A percentile compares a stretch with the other conserved stretches of the same genome.
phyloP scores from a whole-genome alignment of 2,113 vertebrate species.

The Athene noctua region DNA sequence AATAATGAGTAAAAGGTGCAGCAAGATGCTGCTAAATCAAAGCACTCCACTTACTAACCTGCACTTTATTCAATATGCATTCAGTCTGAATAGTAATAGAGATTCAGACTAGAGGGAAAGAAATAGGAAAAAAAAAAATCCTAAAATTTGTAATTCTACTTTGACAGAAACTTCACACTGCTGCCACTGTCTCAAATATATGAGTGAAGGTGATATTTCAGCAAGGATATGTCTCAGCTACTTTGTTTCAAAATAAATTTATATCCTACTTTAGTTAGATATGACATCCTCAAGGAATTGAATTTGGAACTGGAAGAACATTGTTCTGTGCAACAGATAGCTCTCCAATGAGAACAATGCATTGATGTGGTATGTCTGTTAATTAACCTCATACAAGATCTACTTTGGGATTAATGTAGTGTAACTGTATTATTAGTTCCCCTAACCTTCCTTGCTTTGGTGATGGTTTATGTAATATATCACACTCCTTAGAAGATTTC shows the following conservation, averaged over 20 bases:
- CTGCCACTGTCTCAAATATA: not conserved
- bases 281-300: not conserved
- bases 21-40: not conserved
- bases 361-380: not conserved
- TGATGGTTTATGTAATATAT: not conserved
- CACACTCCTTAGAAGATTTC: not conserved
- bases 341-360: not conserved
- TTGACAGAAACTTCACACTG: not conserved
- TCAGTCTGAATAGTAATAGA: not conserved
- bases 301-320: not conserved
- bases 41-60: not conserved
- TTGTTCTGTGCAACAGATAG: not conserved
- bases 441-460: not conserved
- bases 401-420: not conserved
- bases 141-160: not conserved
- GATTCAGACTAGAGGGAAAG: not conserved
- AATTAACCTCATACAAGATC: not conserved
- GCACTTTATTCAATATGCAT: not conserved
- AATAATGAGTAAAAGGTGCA: not conserved
- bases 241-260: not conserved
- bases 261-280: not conserved
- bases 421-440: not conserved
- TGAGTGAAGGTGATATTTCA: not conserved
- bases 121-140: not conserved
- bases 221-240: not conserved